Evolutionary conservation across 2,797 vertebrate species (phyloP).

Genomic region (Pipistrellus pygmaeus): DNA sequence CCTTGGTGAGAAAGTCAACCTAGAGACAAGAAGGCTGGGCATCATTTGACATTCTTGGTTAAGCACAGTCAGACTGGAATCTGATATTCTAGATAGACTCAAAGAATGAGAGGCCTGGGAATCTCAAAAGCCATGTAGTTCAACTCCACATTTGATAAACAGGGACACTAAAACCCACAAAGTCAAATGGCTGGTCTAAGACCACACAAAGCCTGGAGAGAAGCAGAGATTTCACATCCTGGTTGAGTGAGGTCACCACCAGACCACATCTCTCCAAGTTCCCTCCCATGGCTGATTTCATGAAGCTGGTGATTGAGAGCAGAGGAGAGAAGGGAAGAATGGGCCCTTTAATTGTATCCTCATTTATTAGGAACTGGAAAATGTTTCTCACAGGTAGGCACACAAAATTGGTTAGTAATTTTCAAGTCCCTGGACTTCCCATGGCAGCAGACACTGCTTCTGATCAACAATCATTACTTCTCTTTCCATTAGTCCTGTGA

Average conservation of each 20-base stretch:
- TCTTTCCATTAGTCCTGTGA: neutral
- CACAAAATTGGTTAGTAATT: neutral
- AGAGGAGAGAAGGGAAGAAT: neutral
- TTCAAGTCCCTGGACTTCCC: neutral
- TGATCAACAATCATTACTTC: neutral
- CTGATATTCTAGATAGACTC: neutral
- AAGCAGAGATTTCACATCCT: neutral
- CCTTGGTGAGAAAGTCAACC: neutral
- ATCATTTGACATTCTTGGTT: neutral
- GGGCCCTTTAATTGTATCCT: neutral
- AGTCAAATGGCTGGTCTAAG: neutral
- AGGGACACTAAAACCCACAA: neutral
- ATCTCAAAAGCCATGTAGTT: neutral
- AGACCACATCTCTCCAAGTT: neutral
- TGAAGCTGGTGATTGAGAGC: neutral
- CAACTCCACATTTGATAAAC: neutral
- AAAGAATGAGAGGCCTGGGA: neutral
- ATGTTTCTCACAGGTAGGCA: neutral
- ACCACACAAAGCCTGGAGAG: neutral
- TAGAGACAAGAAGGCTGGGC: neutral
- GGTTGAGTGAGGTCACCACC: neutral
- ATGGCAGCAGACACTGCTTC: neutral
- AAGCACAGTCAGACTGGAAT: neutral
- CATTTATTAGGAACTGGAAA: constrained; percentile 22
- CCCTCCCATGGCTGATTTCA: neutral